Conservation (phyloP, 2,888 invertebrate species). For the Tuberolachnus salignus region DNA sequence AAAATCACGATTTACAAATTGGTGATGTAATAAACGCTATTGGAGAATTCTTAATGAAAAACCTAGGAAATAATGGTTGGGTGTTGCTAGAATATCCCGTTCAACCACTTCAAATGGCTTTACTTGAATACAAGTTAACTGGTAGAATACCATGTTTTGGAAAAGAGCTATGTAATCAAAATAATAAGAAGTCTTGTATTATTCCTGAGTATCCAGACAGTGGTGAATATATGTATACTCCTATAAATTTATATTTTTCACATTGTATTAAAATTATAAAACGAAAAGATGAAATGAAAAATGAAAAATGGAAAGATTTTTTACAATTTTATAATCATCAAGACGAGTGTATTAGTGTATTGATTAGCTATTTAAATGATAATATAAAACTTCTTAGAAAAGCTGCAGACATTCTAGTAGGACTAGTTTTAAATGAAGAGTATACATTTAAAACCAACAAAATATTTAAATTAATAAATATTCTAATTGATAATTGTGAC, state of each 20-base stretch:
- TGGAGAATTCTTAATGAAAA: constrained; percentile 26
- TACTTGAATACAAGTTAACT: constrained; percentile 39
- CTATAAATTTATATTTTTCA: constrained; percentile 19
- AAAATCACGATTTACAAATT: constrained; percentile 33
- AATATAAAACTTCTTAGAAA: neutral
- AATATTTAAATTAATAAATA: constrained; percentile 21
- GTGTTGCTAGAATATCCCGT: constrained; percentile 30
- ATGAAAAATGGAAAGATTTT: constrained; percentile 5
- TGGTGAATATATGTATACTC: neutral
- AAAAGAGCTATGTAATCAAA: neutral
- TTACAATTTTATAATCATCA: constrained; percentile 24
- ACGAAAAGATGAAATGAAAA: neutral
- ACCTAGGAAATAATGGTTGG: constrained; percentile 30
- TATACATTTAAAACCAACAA: neutral
- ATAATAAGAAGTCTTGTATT: constrained; percentile 1
- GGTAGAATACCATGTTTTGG: constrained; percentile 19
- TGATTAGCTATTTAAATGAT: neutral
- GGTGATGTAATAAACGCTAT: constrained; percentile 26
- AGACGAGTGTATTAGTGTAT: neutral
- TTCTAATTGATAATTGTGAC: neutral
- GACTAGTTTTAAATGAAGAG: constrained; percentile 22
- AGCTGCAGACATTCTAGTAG: constrained; percentile 18
- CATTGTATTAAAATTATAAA: constrained; percentile 33
- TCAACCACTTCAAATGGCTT: constrained; percentile 42
- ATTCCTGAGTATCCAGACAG: constrained; percentile 1